Conservation (phyloP, 2,888 invertebrate genomes). For the Agonopterix subpropinquella region DNA sequence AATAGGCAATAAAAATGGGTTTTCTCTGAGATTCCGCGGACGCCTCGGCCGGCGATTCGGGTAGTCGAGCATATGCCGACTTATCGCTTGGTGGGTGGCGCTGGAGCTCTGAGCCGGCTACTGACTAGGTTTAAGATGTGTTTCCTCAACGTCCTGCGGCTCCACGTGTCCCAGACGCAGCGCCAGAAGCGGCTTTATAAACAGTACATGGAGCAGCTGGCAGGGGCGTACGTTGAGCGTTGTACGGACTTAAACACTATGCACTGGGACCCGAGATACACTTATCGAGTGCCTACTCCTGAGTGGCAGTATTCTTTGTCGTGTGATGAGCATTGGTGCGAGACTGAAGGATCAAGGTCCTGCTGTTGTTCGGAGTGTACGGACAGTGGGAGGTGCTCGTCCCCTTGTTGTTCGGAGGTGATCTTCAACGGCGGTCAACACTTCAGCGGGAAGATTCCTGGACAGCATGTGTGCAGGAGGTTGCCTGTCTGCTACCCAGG, state of each 20-base stretch:
- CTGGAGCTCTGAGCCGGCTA: slow-evolving; percentile 30
- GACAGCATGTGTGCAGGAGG: slow-evolving; percentile 44
- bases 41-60: slow-evolving; percentile 29
- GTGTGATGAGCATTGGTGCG: slow-evolving; percentile 51
- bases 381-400: slow-evolving; percentile 64
- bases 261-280: slow-evolving; percentile 46
- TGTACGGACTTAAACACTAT: slow-evolving; percentile 49
- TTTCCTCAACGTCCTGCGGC: slow-evolving; percentile 71
- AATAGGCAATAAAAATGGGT: slow-evolving; percentile 36
- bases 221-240: slow-evolving; percentile 63
- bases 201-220: slow-evolving; percentile 66
- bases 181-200: slow-evolving; percentile 68
- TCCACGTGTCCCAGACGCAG: slow-evolving; percentile 72
- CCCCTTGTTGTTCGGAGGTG: slow-evolving; percentile 70
- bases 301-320: slow-evolving; percentile 55
- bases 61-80: slow-evolving; percentile 43
- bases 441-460: slow-evolving; percentile 50
- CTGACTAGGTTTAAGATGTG: slow-evolving; percentile 63
- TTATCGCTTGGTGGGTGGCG: slow-evolving; percentile 44
- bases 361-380: slow-evolving; percentile 53
- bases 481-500: slow-evolving; percentile 59
- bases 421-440: slow-evolving; percentile 72
- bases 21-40: slow-evolving; percentile 51
- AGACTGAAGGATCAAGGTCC: slow-evolving; percentile 43
- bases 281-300: slow-evolving; percentile 36